Evolutionary conservation across 1,140 invertebrate genomes (phyloP), one percentile per base, ranked within the genome.

Genomic region (Armadillidium nasatum): DNA sequence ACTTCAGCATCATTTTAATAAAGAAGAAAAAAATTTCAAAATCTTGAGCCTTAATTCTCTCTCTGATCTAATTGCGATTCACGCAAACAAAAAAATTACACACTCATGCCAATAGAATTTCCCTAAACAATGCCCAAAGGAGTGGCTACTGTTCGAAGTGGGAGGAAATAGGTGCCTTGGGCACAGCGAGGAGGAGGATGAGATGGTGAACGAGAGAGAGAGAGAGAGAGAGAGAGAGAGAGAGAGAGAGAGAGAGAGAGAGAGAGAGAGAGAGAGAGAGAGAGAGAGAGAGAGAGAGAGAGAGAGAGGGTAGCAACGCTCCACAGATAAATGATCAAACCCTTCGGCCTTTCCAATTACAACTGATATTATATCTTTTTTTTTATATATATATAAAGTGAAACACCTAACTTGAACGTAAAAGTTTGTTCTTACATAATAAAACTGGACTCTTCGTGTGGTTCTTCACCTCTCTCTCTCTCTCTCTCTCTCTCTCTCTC

Each of bases 301-400:
- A 15, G 9, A 50, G 9, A 50, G 9, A 15, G 50, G 7, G 50
- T 60, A 60, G 50, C 19, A 60, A 60, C 19, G 50, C 19, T 60
- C 50, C 2, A 13, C 19, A 60, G 50, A 60, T 60, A 60, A 60
- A 60, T 19, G 50, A 60, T 60, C 50, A 7, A 19, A 7, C 50
- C 50, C 50, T 19, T 19, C 0, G 7, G 50, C 50, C 11, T 60
- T 19, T 60, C 33, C 33, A 33, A 60, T 60, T 60, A 60, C 19
- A 15, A 60, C 50, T 19, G 11, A 60, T 60, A 19, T 13, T 60
- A 60, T 60, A 60, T 19, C 50, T 60, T 19, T 60, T 60, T 13
- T 60, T 60, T n/a, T n/a, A n/a, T n/a, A n/a, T n/a, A n/a, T 60
- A 15, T 60, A 60, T 60, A 60, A 15, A 60, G 11, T 60, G 50